phyloP scores from a whole-genome alignment of 2,888 invertebrate genomes.

The Dolichomitus sp. region DNA sequence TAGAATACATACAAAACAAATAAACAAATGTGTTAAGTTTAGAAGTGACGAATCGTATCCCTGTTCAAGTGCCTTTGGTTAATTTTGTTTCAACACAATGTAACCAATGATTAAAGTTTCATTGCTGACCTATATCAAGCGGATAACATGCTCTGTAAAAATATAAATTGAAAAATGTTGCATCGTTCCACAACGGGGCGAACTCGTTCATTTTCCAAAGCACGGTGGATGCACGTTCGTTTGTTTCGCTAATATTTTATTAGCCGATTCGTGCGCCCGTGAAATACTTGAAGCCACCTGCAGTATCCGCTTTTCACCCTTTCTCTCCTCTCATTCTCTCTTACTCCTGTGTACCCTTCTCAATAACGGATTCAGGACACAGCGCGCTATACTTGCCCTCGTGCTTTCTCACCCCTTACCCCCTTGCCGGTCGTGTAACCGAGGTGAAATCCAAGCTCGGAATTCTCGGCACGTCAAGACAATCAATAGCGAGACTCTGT shows the following conservation, averaged over 20 bases:
- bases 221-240: conserved; percentile 21
- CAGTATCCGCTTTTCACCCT: conserved; percentile 46
- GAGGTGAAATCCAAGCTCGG: conserved; percentile 67
- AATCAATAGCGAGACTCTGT: conserved; percentile 77
- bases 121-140: too few relatives aligned
- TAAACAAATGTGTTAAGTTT: too few relatives aligned
- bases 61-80: too few relatives aligned
- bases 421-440: conserved; percentile 48
- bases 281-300: conserved; percentile 51
- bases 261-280: conserved; percentile 68
- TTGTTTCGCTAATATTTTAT: conserved; percentile 63
- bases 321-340: conserved; percentile 24
- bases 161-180: conserved; percentile 15
- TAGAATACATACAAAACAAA: too few relatives aligned
- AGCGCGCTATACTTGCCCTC: conserved; percentile 55
- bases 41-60: too few relatives aligned
- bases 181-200: not conserved
- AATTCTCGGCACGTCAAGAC: conserved; percentile 77
- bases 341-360: conserved; percentile 33
- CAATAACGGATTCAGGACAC: conserved; percentile 72
- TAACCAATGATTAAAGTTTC: too few relatives aligned
- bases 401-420: conserved; percentile 57
- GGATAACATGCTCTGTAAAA: not conserved
- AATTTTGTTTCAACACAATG: too few relatives aligned
- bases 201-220: not conserved